phyloP scores from a whole-genome alignment of 2,113 vertebrate species.

The Triplophysa siluroides region DNA sequence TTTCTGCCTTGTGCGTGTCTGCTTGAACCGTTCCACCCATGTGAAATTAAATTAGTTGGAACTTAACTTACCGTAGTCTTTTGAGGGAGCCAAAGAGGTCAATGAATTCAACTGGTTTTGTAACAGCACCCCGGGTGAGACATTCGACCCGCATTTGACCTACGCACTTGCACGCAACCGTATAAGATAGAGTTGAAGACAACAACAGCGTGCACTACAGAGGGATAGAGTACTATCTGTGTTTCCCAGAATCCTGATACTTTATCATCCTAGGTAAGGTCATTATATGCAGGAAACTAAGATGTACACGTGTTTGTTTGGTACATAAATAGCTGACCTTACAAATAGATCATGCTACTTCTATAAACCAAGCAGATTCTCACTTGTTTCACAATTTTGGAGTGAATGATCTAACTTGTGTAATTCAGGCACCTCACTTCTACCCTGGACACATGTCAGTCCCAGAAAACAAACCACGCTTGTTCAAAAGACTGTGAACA shows the following conservation, averaged over 20 bases:
- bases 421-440: conserved; percentile 43
- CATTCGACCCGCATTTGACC: background rate
- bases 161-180: background rate
- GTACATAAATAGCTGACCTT: background rate
- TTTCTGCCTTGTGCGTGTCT: background rate
- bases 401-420: background rate
- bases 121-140: conserved; percentile 7
- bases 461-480: conserved; percentile 49
- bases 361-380: background rate
- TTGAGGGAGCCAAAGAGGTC: background rate
- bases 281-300: background rate
- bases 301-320: background rate
- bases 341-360: background rate
- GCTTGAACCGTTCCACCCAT: background rate
- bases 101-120: background rate
- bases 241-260: background rate
- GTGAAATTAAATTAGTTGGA: conserved; percentile 2
- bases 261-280: background rate
- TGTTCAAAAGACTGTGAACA: conserved; percentile 54
- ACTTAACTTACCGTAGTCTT: background rate
- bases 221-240: background rate
- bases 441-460: conserved; percentile 32
- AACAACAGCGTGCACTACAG: background rate
- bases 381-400: background rate
- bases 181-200: background rate